A percentile compares a stretch with the other conserved stretches of the same genome.
Evolutionary conservation across 2,888 invertebrate species (phyloP).

Genomic region (Sminthurides aquaticus): DNA sequence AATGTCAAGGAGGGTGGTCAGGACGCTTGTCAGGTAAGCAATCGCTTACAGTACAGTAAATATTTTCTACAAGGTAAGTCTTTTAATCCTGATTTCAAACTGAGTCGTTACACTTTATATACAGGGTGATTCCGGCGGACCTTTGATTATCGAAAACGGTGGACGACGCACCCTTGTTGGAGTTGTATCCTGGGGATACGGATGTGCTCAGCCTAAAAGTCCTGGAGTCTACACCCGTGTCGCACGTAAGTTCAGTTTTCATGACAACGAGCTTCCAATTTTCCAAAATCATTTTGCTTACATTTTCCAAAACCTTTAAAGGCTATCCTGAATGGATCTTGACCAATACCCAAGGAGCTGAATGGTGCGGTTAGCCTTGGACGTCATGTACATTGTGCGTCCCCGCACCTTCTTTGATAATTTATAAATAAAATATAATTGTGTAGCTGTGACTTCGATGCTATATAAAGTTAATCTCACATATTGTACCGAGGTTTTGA

Average conservation of each 20-base stretch:
- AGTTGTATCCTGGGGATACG: constrained; percentile 26
- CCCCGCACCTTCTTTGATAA: too few species aligned
- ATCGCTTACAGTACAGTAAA: too few species aligned
- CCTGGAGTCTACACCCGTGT: constrained; percentile 35
- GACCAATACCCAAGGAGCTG: constrained; percentile 25
- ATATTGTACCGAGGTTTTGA: too few species aligned
- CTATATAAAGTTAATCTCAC: too few species aligned
- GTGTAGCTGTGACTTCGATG: too few species aligned
- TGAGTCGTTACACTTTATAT: too few species aligned
- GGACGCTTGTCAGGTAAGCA: constrained; percentile 23
- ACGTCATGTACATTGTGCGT: too few species aligned
- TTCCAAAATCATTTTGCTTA: background rate
- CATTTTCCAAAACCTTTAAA: background rate
- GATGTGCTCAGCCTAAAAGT: constrained; percentile 25
- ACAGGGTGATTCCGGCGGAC: constrained; percentile 31
- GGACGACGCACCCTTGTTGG: constrained; percentile 37
- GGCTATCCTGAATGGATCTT: constrained; percentile 32
- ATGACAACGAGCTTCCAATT: too few species aligned
- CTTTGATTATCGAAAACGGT: constrained; percentile 38
- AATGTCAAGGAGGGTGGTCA: constrained; percentile 16
- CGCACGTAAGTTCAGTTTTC: constrained; percentile 20
- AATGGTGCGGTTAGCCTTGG: constrained; percentile 23
- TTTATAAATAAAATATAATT: too few species aligned
- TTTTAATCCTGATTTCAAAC: too few species aligned
- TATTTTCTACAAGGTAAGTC: too few species aligned